Evolutionary conservation across 2,888 invertebrate genomes (phyloP), one percentile per base, ranked within the genome.

Genomic region (Malachius bipustulatus): DNA sequence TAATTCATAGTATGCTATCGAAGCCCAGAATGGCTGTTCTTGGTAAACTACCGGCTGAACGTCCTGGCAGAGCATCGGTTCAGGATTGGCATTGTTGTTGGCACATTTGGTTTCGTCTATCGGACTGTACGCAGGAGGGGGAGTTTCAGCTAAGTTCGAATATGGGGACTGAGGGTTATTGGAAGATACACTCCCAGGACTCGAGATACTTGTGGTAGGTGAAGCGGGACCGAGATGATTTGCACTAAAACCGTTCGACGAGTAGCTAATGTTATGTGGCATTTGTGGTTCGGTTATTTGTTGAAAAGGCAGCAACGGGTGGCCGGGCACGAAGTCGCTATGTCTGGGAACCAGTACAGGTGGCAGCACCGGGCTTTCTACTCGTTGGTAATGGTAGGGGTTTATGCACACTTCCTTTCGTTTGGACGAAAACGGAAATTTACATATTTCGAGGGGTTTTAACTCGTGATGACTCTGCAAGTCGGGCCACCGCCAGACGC

Each of bases 361-460:
- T 2, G 97, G 98, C 50, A 98, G 65, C 13, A 97, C 94, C 45
- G 94, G 93, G 58, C 89, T 90, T 59, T 97, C 94, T 1, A 97
- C 93, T 36, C 97, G 70, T 56, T 91, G 90, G 63, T 98, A 98
- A 64, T 98, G 98, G 64, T 98, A 98, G 1, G 98, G 98, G 67
- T 98, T 98, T 51, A 98, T 97, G 71, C 98, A 98, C 36, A 98
- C 96, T 67, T 97, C 96, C 60, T 94, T 96, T 59, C 94, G 91
- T 64, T 96, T 96, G 24, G 93, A 87, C 94, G 85, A 85, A 65
- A 93, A 94, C 13, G 94, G 91, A 65, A 76, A 94, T 60, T 90
- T 83, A 66, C 94, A 96, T 47, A 80, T 71, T 56, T 93, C 93
- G 36, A 91, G 67, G 0, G 94, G 88, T 59, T 93, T 93, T 6